A percentile compares a stretch with the other conserved stretches of the same genome.
Conservation (phyloP, 2,888 invertebrate species). For the Torymus tubicola region DNA sequence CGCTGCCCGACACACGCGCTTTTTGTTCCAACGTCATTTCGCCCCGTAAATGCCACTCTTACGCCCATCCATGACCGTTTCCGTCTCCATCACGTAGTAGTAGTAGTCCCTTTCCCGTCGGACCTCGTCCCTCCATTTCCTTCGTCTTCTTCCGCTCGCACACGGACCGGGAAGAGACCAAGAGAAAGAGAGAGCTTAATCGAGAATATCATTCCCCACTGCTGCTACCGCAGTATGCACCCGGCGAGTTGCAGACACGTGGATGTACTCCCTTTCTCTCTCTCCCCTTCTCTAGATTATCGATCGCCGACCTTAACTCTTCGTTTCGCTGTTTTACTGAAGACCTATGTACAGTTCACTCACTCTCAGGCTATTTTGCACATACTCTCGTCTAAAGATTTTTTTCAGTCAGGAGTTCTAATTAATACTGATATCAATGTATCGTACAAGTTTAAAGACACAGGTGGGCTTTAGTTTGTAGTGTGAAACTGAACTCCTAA, state of each 20-base stretch:
- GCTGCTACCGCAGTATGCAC: background rate
- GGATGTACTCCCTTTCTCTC: too few species aligned
- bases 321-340: background rate
- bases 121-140: slow-evolving; percentile 44
- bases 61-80: background rate
- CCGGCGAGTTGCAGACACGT: background rate
- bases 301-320: slow-evolving; percentile 49
- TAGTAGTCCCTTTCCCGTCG: slow-evolving; percentile 20
- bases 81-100: background rate
- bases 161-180: slow-evolving; percentile 61
- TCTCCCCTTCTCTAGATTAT: slow-evolving; percentile 17
- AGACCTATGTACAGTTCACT: background rate
- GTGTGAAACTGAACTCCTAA: too few species aligned
- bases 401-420: too few species aligned
- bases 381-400: too few species aligned
- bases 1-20: slow-evolving; percentile 1
- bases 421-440: too few species aligned
- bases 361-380: background rate
- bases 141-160: slow-evolving; percentile 30
- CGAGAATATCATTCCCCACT: slow-evolving; percentile 64
- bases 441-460: too few species aligned
- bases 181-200: slow-evolving; percentile 63
- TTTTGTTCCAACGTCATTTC: slow-evolving; percentile 22
- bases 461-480: too few species aligned
- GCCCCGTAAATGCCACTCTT: slow-evolving; percentile 37